A percentile compares a stretch with the other conserved stretches of the same genome.
Evolutionary conservation across 2,113 vertebrate genomes (phyloP).

Genomic region (Sarotherodon lohbergeri): DNA sequence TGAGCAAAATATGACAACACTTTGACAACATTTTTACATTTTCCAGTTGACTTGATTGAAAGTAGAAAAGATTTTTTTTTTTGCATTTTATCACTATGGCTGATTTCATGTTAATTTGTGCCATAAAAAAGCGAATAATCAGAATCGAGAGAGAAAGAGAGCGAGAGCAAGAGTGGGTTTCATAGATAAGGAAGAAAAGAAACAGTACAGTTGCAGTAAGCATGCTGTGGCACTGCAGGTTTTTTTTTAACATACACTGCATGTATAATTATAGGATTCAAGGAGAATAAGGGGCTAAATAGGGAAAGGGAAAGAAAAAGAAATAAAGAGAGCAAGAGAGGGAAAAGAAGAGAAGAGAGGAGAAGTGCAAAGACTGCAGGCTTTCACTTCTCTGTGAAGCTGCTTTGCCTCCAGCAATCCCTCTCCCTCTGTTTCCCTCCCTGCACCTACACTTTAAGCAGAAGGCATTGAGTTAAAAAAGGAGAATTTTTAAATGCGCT

Average conservation of each 20-base stretch:
- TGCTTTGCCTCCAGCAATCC: conserved; percentile 28
- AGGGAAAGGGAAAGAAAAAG: neutral
- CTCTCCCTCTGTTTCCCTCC: neutral
- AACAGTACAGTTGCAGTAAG: neutral
- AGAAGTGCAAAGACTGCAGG: conserved; percentile 34
- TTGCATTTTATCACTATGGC: neutral
- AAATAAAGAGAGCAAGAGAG: neutral
- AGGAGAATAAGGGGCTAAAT: neutral
- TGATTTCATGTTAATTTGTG: neutral
- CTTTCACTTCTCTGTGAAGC: conserved; percentile 39
- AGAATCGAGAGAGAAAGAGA: neutral
- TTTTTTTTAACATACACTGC: neutral
- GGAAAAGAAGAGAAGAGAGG: conserved; percentile 3
- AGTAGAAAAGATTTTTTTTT: neutral
- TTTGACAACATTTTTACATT: neutral
- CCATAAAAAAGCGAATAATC: neutral
- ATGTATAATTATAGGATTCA: neutral
- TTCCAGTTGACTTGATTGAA: neutral
- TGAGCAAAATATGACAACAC: neutral
- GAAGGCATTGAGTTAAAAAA: conserved; percentile 34
- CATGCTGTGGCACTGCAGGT: neutral
- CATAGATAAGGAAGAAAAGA: neutral
- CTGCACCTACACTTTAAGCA: conserved; percentile 22
- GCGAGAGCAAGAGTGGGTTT: neutral
- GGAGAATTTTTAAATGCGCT: conserved; percentile 23